Base-by-base conservation (phyloP, 2,113 vertebrate genomes). In the Empidonax alnorum region DNA sequence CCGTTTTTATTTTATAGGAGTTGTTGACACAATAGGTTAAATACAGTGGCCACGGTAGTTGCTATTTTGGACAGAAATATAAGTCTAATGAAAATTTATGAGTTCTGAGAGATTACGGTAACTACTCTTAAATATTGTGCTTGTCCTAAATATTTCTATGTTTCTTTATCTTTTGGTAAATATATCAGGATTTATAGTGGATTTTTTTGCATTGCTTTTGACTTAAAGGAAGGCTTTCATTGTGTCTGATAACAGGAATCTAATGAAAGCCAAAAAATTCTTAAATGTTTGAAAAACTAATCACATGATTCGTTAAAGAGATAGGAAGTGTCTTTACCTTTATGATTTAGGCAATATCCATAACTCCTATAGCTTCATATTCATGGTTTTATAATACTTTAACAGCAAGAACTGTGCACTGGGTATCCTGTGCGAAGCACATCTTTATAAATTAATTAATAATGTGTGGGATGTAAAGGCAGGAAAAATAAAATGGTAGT, bases 351-450 rank as follows among this genome's bases (percentile, higher is more conserved):
- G 28, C 39, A 56, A 22, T 41, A 35, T 35, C 42, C 72, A 1
- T 58, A 63, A 67, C 12, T 50, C 4, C 16, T 14, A 44, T 7
- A 41, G 25, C 1, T 72, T 16, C 12, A 37, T 0, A 0, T 30
- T 85, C 13, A 25, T 37, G 10, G 14, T n/a, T 86, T 75, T 46
- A 3, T 46, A 80, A 49, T 55, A 63, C 14, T 63, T 83, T 9
- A 59, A 27, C 65, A 35, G 27, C 7, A 67, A 80, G 8, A 88
- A 61, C 14, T 55, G 12, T 9, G 47, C 4, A 28, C 4, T 46
- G 33, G 2, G 49, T 11, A 46, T 23, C 50, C 15, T 27, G 24
- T 46, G 39, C 63, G 89, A 86, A 59, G 20, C 25, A 2, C 3
- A 41, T 10, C 7, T 69, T 50, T 68, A 39, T 16, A 61, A 75